Base-by-base conservation (phyloP, 2,888 invertebrate species). In the Hirtodrosophila duncani region DNA sequence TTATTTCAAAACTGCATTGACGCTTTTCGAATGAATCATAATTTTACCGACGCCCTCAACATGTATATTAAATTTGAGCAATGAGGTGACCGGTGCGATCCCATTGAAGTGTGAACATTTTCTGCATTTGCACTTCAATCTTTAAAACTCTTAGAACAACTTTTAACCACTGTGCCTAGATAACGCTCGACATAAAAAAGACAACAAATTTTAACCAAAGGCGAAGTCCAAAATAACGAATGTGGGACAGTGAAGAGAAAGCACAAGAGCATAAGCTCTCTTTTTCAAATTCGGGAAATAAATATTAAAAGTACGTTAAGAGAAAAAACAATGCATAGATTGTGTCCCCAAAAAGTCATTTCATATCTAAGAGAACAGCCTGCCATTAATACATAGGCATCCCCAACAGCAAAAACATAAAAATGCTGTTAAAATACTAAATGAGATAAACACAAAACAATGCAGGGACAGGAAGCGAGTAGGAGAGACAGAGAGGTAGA, bases 101-200 rank as follows among this genome's bases (percentile, higher is more conserved):
- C n/a, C n/a, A n/a, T n/a, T n/a, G n/a, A n/a, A n/a, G n/a, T n/a
- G n/a, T n/a, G n/a, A n/a, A n/a, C n/a, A n/a, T n/a, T n/a, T n/a
- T n/a, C n/a, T n/a, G n/a, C n/a, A 20, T 6, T 1, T 27, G 11
- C 0, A 21, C 13, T 11, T 17, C 3, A 5, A 10, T 21, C 9
- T 8, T 3, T 18, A 2, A n/a, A n/a, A n/a, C n/a, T n/a, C n/a
- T n/a, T n/a, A n/a, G n/a, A n/a, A n/a, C n/a, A n/a, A n/a, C n/a
- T n/a, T n/a, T 6, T 2, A 10, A 13, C 62, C 74, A 74, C 55
- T 69, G 69, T 68, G 29, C 62, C n/a, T 38, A 23, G 8, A 27
- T 13, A 11, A 30, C 23, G 31, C 16, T 23, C 50, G 30, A 34
- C 30, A 21, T 53, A 51, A 53, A 41, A 39, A 29, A 27, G 34